Percentiles rank a stretch among this genome's conserved stretches.
phyloP scores from a whole-genome alignment of 2,113 vertebrate species.

The Anhinga anhinga region DNA sequence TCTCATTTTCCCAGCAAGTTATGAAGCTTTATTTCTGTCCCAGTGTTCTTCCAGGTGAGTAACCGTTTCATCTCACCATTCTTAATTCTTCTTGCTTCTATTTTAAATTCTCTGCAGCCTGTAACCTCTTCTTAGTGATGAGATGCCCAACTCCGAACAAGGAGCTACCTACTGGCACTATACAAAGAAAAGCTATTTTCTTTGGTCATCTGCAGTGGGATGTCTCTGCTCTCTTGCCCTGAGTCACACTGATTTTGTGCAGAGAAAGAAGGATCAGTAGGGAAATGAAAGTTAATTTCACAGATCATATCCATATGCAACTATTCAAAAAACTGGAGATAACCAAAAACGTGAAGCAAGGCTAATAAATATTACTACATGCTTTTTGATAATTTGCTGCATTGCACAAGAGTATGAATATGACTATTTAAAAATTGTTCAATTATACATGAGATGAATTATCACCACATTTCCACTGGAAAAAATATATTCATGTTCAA shows the following conservation, averaged over 20 bases:
- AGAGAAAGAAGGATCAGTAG: not conserved
- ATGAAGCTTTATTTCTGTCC: not conserved
- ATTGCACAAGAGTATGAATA: constrained; percentile 2
- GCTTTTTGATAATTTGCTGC: constrained; percentile 7
- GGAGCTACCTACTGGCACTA: not conserved
- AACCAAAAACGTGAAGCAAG: not conserved
- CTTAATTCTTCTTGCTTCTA: not conserved
- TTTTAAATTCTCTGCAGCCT: not conserved
- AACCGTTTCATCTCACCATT: not conserved
- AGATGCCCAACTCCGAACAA: not conserved
- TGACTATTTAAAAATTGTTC: constrained; percentile 59
- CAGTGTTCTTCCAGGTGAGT: not conserved
- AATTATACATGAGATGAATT: constrained; percentile 68
- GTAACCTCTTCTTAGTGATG: not conserved
- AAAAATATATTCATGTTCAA: constrained; percentile 68
- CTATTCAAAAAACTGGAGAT: not conserved
- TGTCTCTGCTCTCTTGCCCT: not conserved
- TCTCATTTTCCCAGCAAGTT: not conserved
- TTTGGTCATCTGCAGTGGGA: not conserved
- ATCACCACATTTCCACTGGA: constrained; percentile 46
- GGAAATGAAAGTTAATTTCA: not conserved
- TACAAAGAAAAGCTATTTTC: not conserved
- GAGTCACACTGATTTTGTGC: not conserved
- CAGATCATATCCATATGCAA: not conserved
- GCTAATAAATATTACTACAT: constrained; percentile 18